phyloP scores from a whole-genome alignment of 2,797 vertebrate genomes.

The Rallus crepitans region DNA sequence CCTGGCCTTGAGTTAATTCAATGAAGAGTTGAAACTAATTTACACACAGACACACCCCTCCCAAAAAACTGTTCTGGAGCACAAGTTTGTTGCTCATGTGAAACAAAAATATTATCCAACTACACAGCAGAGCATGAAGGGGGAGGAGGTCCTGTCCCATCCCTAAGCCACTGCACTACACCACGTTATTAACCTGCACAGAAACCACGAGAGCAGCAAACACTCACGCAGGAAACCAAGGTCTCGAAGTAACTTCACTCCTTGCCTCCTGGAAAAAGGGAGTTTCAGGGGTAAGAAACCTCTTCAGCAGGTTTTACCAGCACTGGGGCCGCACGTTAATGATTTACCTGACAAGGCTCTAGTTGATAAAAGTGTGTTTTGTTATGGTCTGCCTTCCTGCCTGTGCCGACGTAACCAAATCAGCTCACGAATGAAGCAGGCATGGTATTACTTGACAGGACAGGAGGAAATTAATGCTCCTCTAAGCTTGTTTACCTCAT shows the following conservation, averaged over 20 bases:
- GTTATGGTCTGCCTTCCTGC: background rate
- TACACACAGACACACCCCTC: too few relatives aligned
- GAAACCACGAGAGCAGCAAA: background rate
- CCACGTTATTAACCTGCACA: background rate
- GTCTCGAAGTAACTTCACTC: background rate
- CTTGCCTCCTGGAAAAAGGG: background rate
- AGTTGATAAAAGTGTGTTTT: background rate
- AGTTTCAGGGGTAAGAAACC: background rate
- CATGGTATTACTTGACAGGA: background rate
- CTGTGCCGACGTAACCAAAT: background rate
- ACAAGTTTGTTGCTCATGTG: background rate
- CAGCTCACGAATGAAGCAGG: background rate
- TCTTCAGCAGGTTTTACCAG: background rate
- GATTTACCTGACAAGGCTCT: background rate
- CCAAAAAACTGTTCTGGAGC: background rate
- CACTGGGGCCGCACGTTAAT: background rate
- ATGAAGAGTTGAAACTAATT: background rate
- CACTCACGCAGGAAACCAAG: background rate
- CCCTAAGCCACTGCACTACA: background rate
- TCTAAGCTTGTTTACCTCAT: background rate
- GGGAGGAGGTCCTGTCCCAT: background rate
- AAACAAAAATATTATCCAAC: background rate
- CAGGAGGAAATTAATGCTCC: background rate
- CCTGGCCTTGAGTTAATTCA: background rate
- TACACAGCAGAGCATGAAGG: accelerated